These are phyloP conservation scores for Sebastes umbrosus DNA, from an alignment of 2,797 vertebrate species.

Conservation along the genomic window DNA sequence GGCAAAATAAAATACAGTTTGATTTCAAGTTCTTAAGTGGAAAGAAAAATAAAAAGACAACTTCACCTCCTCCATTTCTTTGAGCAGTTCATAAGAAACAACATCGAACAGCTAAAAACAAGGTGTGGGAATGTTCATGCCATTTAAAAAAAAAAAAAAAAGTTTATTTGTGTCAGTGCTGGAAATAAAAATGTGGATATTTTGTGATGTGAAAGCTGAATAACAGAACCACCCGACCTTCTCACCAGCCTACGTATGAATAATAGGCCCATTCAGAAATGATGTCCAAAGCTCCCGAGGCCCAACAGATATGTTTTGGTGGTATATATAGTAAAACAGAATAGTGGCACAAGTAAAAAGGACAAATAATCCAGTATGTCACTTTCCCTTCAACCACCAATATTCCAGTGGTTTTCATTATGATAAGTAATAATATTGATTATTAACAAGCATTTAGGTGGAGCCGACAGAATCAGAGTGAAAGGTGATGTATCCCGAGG, in stretches of 20 bases:
- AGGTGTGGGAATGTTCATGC: conserved; percentile 52
- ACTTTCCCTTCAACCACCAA: conserved; percentile 13
- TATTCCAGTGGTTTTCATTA: conserved; percentile 28
- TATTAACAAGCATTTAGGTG: conserved; percentile 67
- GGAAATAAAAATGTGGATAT: conserved; percentile 32
- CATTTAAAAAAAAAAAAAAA: conserved; percentile 43
- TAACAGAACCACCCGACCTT: conserved; percentile 1
- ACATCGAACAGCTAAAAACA: conserved; percentile 68
- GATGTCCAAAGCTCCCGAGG: conserved; percentile 40
- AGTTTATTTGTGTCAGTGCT: conserved; percentile 41
- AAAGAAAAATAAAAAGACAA: conserved; percentile 5
- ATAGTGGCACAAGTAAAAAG: conserved; percentile 53
- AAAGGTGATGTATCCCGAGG: conserved; percentile 88
- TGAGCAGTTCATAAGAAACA: conserved; percentile 59
- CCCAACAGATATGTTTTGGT: conserved; percentile 30
- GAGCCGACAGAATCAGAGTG: conserved; percentile 89
- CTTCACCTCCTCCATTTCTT: conserved; percentile 24
- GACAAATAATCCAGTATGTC: conserved; percentile 22
- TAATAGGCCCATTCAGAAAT: conserved; percentile 38
- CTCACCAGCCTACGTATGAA: conserved; percentile 18
- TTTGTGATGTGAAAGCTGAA: conserved; percentile 40
- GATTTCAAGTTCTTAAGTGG: conserved; percentile 24
- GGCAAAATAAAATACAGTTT: conserved; percentile 45
- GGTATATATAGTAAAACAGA: conserved; percentile 39
- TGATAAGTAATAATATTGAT: conserved; percentile 40